Percentiles rank a stretch among this genome's conserved stretches.
Conservation (phyloP, 2,113 vertebrate species). For the Axis porcinus region DNA sequence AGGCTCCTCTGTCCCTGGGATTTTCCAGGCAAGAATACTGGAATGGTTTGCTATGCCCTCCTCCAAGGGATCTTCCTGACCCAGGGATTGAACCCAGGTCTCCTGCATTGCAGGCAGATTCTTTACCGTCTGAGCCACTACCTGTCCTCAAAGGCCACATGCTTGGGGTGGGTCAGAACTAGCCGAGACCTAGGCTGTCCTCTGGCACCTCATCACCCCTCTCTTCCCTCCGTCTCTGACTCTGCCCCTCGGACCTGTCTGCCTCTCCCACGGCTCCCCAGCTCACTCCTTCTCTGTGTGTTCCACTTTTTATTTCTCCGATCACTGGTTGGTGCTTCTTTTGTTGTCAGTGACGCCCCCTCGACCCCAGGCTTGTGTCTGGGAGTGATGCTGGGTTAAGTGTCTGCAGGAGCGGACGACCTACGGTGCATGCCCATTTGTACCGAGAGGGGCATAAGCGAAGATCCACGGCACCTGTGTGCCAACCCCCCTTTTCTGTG, state of each 20-base stretch:
- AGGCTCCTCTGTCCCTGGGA: not conserved
- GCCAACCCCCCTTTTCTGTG: not conserved
- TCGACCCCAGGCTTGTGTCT: not conserved
- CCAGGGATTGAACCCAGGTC: not conserved
- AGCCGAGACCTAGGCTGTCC: not conserved
- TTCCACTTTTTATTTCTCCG: not conserved
- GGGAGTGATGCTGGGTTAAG: not conserved
- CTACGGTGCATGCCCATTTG: not conserved
- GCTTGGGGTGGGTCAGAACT: not conserved
- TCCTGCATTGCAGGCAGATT: not conserved
- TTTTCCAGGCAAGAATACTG: not conserved
- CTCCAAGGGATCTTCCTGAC: not conserved
- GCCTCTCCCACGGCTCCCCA: not conserved
- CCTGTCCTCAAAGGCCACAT: not conserved
- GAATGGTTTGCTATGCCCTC: not conserved
- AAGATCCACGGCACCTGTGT: not conserved
- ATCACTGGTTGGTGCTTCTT: not conserved
- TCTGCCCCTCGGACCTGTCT: not conserved
- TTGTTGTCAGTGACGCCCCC: not conserved
- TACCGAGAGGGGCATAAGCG: not conserved
- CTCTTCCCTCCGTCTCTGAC: not conserved
- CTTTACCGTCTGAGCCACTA: not conserved
- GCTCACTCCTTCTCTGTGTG: not conserved
- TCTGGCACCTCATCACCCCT: not conserved
- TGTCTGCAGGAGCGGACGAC: not conserved